Base-by-base conservation (phyloP, 2,888 invertebrate genomes). In the Resseliella maxima region DNA sequence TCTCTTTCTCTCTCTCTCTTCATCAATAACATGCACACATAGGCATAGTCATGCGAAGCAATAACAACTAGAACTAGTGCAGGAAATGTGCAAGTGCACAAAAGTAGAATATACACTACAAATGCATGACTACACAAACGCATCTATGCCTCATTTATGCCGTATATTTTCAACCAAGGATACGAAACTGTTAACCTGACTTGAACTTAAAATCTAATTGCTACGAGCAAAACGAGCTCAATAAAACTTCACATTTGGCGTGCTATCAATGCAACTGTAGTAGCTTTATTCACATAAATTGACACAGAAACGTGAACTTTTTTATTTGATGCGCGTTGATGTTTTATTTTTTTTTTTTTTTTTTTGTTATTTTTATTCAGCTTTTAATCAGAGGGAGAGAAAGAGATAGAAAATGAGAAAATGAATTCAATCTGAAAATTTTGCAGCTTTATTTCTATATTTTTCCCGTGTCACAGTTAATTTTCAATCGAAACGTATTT, bases 141-240 rank as follows among this genome's bases (percentile, higher is more conserved):
- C 59, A 72, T 72, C 72, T 72, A 72, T 72, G 72, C 72, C 72
- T 72, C 72, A 72, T 59, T 59, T 59, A 59, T 59, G 59, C 59
- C 24, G 24, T 31, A 31, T 72, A 72, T 72, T 72, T 72, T 72
- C 72, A 72, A 72, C 72, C 72, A 72, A 72, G 72, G 72, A 72
- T 72, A 72, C 72, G 35, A 72, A 72, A 72, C 72, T 72, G 35
- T 72, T 72, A 72, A 72, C 72, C 72, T 72, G 72, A 72, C 72
- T 72, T 72, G 72, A 72, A 72, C 72, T 72, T 72, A 72, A 72
- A 72, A 72, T 72, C 72, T 72, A 72, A 72, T 72, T 72, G 72
- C 31, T 72, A 15, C 35, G 1, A 24, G 24, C 1, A 27, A 35
- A 72, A 72, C 72, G 72, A 72, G 72, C 72, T 72, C 72, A 72